phyloP scores from a whole-genome alignment of 2,888 invertebrate genomes.

The Diabrotica balteata region DNA sequence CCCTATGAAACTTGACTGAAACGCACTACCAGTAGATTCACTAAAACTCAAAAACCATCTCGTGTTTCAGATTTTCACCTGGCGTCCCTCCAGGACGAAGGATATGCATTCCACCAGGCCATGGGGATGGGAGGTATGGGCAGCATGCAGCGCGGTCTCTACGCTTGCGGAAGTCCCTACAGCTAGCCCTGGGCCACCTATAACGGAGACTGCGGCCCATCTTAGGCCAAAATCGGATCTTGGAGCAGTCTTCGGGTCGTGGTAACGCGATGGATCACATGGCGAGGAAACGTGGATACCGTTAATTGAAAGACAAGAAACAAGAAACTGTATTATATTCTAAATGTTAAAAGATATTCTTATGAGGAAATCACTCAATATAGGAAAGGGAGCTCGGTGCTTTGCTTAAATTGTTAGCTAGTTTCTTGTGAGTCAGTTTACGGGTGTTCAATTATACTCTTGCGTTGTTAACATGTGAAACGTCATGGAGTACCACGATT shows the following conservation, averaged over 20 bases:
- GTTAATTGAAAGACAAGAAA: background rate
- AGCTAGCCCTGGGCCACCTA: slow-evolving; percentile 65
- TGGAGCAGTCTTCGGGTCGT: slow-evolving; percentile 59
- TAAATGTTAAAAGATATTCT: background rate
- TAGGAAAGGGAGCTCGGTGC: too few species aligned
- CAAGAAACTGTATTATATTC: background rate
- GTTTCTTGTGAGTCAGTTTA: too few species aligned
- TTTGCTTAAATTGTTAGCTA: too few species aligned
- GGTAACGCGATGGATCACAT: slow-evolving; percentile 52
- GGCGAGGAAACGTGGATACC: slow-evolving; percentile 13
- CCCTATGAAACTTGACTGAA: slow-evolving; percentile 25
- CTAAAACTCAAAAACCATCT: slow-evolving; percentile 2
- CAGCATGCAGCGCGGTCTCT: slow-evolving; percentile 63
- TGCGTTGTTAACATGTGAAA: slow-evolving; percentile 28
- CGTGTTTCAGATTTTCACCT: slow-evolving; percentile 63
- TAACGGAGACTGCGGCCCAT: slow-evolving; percentile 63
- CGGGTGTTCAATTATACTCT: background rate
- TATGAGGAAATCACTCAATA: too few species aligned
- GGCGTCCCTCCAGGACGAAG: slow-evolving; percentile 64
- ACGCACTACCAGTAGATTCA: background rate
- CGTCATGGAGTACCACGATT: slow-evolving; percentile 49
- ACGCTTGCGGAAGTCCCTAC: slow-evolving; percentile 63
- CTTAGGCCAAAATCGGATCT: slow-evolving; percentile 57
- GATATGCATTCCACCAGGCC: slow-evolving; percentile 63
- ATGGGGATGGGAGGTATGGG: slow-evolving; percentile 64